These are phyloP conservation scores for Fregata magnificens DNA, from an alignment of 2,113 vertebrate genomes.

Conservation along the genomic window DNA sequence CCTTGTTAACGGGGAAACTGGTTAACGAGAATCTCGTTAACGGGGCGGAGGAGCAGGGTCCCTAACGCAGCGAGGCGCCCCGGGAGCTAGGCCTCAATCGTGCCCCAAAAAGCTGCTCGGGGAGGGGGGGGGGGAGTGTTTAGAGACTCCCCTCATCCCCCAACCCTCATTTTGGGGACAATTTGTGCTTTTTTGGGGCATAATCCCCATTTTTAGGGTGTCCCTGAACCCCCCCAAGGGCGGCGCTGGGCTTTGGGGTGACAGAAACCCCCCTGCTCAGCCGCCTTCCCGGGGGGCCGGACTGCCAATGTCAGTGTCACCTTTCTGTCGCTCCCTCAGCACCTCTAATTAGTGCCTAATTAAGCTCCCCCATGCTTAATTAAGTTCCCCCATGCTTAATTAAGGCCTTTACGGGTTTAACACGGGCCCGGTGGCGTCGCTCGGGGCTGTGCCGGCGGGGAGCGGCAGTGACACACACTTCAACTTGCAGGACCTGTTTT, in stretches of 20 bases:
- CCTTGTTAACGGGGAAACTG: not conserved
- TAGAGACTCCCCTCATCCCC: no score
- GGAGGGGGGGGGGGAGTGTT: no score
- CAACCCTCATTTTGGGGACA: not conserved
- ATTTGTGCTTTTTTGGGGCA: not conserved
- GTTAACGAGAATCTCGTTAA: not conserved
- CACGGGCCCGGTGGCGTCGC: not conserved
- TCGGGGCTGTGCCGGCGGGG: not conserved
- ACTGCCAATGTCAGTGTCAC: rapidly evolving
- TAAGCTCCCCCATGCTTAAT: not conserved
- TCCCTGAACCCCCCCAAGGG: rapidly evolving
- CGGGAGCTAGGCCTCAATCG: not conserved
- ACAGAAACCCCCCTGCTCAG: no score
- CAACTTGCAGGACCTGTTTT: not conserved
- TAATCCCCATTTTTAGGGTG: rapidly evolving
- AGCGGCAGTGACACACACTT: not conserved
- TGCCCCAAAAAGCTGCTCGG: not conserved
- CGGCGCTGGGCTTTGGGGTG: not conserved
- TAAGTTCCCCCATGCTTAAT: not conserved
- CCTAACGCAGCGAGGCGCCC: not conserved
- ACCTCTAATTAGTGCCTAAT: not conserved
- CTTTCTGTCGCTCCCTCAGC: not conserved
- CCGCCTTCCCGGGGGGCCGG: not conserved
- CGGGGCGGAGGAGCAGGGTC: no score
- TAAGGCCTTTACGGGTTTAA: not conserved